A percentile compares a stretch with the other conserved stretches of the same genome.
phyloP scores from a whole-genome alignment of 2,113 vertebrate species.

The Pollimyrus isidori region DNA sequence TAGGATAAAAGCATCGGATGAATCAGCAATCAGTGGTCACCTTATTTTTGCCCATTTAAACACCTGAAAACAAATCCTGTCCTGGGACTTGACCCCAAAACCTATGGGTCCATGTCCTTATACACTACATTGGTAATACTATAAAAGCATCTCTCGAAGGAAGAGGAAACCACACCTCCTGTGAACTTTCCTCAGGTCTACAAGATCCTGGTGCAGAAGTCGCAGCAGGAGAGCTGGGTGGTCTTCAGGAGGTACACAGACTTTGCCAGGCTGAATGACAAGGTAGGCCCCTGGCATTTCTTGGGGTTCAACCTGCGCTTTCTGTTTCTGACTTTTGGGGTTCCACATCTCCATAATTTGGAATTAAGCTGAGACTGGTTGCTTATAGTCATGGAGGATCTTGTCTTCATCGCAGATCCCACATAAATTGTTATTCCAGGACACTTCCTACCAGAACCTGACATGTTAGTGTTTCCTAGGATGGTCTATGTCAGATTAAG shows the following conservation, averaged over 20 bases:
- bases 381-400: background rate
- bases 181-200: slow-evolving; percentile 54
- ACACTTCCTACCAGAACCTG: background rate
- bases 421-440: background rate
- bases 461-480: background rate
- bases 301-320: background rate
- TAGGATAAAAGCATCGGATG: background rate
- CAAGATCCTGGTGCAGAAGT: slow-evolving; percentile 72
- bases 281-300: slow-evolving; percentile 44
- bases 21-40: background rate
- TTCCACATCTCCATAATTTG: background rate
- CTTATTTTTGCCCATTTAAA: background rate
- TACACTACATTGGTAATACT: background rate
- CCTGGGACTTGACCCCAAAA: background rate
- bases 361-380: background rate
- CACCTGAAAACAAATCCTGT: background rate
- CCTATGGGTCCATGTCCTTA: background rate
- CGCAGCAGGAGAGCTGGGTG: slow-evolving; percentile 69
- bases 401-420: background rate
- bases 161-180: background rate
- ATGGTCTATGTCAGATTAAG: background rate
- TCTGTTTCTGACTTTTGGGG: background rate
- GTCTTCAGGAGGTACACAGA: slow-evolving; percentile 75
- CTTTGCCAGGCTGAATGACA: slow-evolving; percentile 75
- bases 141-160: background rate